Evolutionary conservation across 2,888 invertebrate genomes (phyloP).

Genomic region (Aphodius granarius): DNA sequence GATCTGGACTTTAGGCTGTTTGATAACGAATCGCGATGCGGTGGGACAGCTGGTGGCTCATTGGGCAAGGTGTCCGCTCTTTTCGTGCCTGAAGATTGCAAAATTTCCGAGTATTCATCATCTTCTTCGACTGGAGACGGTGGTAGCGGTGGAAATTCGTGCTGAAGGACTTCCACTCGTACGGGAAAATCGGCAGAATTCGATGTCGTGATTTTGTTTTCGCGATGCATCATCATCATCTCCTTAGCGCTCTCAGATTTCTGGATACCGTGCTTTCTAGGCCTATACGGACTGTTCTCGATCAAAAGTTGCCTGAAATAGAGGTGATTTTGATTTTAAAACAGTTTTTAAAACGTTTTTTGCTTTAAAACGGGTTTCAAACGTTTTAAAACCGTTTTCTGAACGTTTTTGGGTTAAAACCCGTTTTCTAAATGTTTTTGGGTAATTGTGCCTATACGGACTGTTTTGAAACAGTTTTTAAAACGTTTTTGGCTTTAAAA

Average conservation of each 20-base stretch:
- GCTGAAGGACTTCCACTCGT: conserved; percentile 68
- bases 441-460: too few relatives aligned
- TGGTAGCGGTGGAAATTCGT: conserved; percentile 76
- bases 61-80: conserved; percentile 60
- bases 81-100: conserved; percentile 57
- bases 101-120: conserved; percentile 72
- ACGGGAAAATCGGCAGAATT: conserved; percentile 62
- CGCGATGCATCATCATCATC: conserved; percentile 62
- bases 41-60: conserved; percentile 73
- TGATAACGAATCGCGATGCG: conserved; percentile 64
- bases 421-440: too few relatives aligned
- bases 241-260: conserved; percentile 77
- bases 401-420: too few relatives aligned
- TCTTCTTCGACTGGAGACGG: conserved; percentile 83
- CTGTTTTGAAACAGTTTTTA: too few relatives aligned
- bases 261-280: conserved; percentile 64
- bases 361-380: too few relatives aligned
- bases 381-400: too few relatives aligned
- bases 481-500: too few relatives aligned
- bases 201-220: conserved; percentile 47
- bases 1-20: conserved; percentile 82
- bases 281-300: conserved; percentile 55
- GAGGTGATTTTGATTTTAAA: too few relatives aligned
- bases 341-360: conserved; percentile 6
- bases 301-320: conserved; percentile 17